Base-by-base conservation (phyloP, 1,140 invertebrate species). In the Dinoponera quadriceps region DNA sequence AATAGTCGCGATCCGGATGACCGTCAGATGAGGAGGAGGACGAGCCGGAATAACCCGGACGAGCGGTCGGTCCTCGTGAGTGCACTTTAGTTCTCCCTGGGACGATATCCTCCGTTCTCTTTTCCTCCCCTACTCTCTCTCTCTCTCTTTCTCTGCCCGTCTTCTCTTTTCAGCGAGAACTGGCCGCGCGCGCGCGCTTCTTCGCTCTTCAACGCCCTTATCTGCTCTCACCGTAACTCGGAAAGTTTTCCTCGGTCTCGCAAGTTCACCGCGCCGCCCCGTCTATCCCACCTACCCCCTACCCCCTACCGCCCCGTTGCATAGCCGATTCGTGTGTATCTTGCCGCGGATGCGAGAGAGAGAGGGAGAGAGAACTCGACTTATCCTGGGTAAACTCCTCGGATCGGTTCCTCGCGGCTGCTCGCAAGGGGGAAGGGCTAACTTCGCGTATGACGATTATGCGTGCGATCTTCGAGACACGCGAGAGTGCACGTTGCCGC, bases 171-270 rank as follows among this genome's bases (percentile, higher is more conserved):
- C 54, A 72, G 59, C 65, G n/a, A n/a, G n/a, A n/a, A n/a, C 57
- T 48, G 29, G 59, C 51, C 33, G 33, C 20, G 16, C 20, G 2
- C 33, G 33, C 20, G 16, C 20, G 2, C 33, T 25, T 44, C 68
- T 63, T 27, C 14, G 14, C 44, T 38, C 69, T n/a, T 73, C 72
- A 48, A 63, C 75, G 72, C 71, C 69, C 77, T 82, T 74, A 65
- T 48, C 60, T 60, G n/a, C 62, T 33, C 77, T 51, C 54, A 57
- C 49, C 51, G 49, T 55, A 69, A 69, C 65, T 80, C 65, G 51
- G 20, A 80, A 80, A 80, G 75, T 80, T 80, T 80, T 71, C 51
- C 65, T 66, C 74, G 74, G 62, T 77, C n/a, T n/a, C 73, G 73
- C 73, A 38, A 78, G 75, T 78, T 78, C 49, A 9, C 22, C 20